Conservation (phyloP, 1,140 invertebrate genomes). For the Diuraphis noxia region DNA sequence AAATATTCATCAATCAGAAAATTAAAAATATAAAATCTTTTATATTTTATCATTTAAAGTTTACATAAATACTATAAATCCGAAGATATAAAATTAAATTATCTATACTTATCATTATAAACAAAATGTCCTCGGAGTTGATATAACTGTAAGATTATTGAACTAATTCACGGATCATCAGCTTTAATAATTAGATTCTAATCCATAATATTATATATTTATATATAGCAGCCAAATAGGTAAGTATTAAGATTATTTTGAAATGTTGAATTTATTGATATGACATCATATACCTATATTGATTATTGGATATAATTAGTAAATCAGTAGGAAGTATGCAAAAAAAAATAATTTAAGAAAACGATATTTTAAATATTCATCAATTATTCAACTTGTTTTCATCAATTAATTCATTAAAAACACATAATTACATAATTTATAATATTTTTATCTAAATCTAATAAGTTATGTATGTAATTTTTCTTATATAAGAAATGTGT, state of each 20-base stretch:
- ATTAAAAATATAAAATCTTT: background rate
- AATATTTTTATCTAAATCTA: background rate
- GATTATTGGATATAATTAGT: background rate
- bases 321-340: no score
- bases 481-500: background rate
- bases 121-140: background rate
- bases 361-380: background rate
- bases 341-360: background rate
- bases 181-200: background rate
- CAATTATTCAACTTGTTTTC: background rate
- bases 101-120: background rate
- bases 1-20: background rate
- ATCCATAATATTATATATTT: background rate
- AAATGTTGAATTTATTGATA: background rate
- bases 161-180: background rate
- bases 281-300: background rate
- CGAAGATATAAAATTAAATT: background rate
- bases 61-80: background rate
- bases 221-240: background rate
- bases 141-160: background rate
- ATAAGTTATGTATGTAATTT: background rate
- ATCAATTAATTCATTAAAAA: background rate
- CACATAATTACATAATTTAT: background rate
- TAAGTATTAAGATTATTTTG: background rate
- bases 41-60: background rate